Base-by-base conservation (phyloP, 2,888 invertebrate genomes). In the Philhelius pedissequus region DNA sequence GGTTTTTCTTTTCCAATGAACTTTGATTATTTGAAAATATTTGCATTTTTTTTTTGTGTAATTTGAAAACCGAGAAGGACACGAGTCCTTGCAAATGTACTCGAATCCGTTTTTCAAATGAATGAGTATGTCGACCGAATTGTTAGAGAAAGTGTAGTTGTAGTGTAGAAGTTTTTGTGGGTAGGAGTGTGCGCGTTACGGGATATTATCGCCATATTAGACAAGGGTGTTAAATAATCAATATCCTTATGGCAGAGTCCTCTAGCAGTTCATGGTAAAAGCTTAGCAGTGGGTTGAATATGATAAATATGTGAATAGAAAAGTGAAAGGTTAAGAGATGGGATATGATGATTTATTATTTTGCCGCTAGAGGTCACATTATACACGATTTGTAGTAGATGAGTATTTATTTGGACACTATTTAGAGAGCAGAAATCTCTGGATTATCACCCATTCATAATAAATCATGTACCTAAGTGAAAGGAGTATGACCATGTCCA, bases 71-170 rank as follows among this genome's bases (percentile, higher is more conserved):
- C 74, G 79, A 69, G 27, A 69, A 54, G 78, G 82, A 78, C 74
- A 75, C 60, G 43, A 56, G 68, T 83, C 82, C 78, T 82, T 54
- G 82, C 73, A 73, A 83, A 74, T 78, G 66, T 79, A 83, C 79
- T 83, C 60, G 69, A 83, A 74, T 69, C 66, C 69, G 78, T 70
- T 79, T 83, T 83, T 74, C 79, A 70, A 83, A 79, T 83, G 83
- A 83, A 83, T 83, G 79, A 70, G 79, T 74, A 58, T 43, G 69
- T 32, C 40, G 78, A 48, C 9, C 9, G 70, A 6, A 60, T 52
- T 40, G 50, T 45, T 69, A 83, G 83, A 83, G 83, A 79, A 79
- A 70, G 73, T 82, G 60, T 78, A 43, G 64, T 64, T 45, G 48
- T 70, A 54, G 56, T 74, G 69, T 62, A 73, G 77, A 73, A 77